phyloP scores from a whole-genome alignment of 2,888 invertebrate species.

The Epirrhoe alternata region DNA sequence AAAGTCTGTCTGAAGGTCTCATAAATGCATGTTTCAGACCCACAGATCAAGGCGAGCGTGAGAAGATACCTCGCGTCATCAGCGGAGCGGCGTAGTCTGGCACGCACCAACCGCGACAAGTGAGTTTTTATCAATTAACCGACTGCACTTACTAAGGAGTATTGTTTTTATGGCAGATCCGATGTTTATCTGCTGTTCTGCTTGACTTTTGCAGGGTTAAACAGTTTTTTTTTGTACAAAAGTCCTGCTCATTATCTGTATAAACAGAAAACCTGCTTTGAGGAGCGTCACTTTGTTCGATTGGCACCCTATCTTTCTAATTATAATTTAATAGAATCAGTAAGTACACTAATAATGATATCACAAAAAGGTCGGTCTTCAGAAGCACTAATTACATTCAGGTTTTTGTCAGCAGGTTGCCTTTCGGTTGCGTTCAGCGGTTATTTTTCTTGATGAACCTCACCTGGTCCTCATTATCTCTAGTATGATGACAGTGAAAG shows the following conservation, averaged over 20 bases:
- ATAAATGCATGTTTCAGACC: conserved; percentile 86
- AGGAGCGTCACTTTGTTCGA: too few species aligned
- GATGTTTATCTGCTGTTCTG: background rate
- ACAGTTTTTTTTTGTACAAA: too few species aligned
- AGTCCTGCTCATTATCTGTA: too few species aligned
- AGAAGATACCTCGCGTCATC: conserved; percentile 88
- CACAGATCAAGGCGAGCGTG: conserved; percentile 93
- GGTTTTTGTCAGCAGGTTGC: conserved; percentile 26
- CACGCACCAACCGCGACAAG: conserved; percentile 71
- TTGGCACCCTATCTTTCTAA: background rate
- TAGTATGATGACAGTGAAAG: background rate
- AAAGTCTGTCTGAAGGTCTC: background rate
- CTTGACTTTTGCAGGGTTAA: too few species aligned
- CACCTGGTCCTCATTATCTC: conserved; percentile 2
- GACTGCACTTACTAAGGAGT: background rate
- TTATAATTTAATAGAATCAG: background rate
- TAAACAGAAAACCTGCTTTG: too few species aligned
- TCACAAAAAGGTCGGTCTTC: conserved; percentile 26
- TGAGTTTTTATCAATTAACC: conserved; percentile 50
- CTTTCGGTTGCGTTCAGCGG: conserved; percentile 13
- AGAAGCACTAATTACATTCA: conserved; percentile 26
- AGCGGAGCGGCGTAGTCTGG: conserved; percentile 65
- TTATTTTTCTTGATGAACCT: conserved; percentile 13
- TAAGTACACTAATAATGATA: conserved; percentile 15
- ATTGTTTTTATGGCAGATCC: conserved; percentile 1